Base-by-base conservation (phyloP, 2,888 invertebrate species). In the Molorchus minor region DNA sequence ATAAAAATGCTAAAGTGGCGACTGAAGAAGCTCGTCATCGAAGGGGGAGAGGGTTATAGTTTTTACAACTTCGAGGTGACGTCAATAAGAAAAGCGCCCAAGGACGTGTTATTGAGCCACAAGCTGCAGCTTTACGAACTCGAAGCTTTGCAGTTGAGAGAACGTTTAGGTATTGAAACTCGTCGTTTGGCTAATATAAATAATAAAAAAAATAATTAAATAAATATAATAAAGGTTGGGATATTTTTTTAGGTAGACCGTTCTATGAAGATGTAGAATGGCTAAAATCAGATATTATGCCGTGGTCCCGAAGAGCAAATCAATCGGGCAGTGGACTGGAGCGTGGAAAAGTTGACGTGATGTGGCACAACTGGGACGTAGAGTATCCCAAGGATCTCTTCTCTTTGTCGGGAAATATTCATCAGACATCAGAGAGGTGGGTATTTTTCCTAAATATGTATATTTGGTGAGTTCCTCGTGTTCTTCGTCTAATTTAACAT, bases 281-380 rank as follows among this genome's bases (percentile, higher is more conserved):
- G 81, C 67, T 80, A 58, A 65, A 73, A 21, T 67, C 72, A 12
- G 77, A 79, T 61, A 77, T 77, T 0, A 68, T 77, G 40, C 80
- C 80, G 1, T 81, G 81, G 81, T 76, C 78, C 0, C 67, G 75
- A 25, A 71, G 66, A 40, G 64, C 64, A 10, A 58, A 65, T 16
- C 67, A 65, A 41, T 67, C 74, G 2, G 73, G 78, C 0, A 62
- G 58, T 12, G 77, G 76, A 3, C 64, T 62, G 40, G 46, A 61
- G 0, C 63, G 78, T 21, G 74, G 73, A 0, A 61, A 61, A 17
- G 61, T 64, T 2, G 72, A 74, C 3, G 67, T 70, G 29, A 70
- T 82, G 75, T 88, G 88, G 88, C 87, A 87, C 70, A 82, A 87
- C 49, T 91, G 86, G 84, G 86, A 89, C 61, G 84, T 89, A 1